Evolutionary conservation across 2,113 vertebrate species (phyloP).

Genomic region (Oxyruncus cristatus): DNA sequence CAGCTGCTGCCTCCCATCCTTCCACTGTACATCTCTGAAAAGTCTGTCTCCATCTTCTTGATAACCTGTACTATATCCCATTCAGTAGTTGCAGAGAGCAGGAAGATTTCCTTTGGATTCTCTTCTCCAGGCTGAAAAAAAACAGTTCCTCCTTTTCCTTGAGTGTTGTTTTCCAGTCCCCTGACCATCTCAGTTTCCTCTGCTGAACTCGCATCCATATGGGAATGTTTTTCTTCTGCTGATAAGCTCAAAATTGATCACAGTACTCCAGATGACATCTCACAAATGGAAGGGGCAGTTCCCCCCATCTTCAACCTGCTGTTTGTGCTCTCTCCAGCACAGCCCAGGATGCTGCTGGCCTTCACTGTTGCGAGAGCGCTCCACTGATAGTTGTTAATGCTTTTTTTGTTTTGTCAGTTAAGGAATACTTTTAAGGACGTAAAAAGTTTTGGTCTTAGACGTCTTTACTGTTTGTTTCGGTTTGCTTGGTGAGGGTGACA

Average conservation of each 20-base stretch:
- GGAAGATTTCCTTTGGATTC: not conserved
- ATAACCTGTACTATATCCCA: not conserved
- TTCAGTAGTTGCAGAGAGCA: not conserved
- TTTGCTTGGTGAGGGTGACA: not conserved
- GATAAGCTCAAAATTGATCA: not conserved
- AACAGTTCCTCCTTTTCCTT: not conserved
- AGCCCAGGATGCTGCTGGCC: not conserved
- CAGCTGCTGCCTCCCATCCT: not conserved
- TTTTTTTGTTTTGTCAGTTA: not conserved
- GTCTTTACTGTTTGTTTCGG: not conserved
- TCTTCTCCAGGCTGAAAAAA: not conserved
- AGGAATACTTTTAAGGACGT: not conserved
- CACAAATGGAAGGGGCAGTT: not conserved
- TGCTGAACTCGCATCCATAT: not conserved
- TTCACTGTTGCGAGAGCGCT: not conserved
- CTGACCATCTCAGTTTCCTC: not conserved
- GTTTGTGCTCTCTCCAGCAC: accelerated
- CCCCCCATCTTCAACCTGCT: not conserved
- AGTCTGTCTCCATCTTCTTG: not conserved
- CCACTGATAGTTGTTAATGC: not conserved
- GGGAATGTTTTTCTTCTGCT: not conserved
- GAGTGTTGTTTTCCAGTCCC: not conserved
- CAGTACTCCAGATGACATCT: not conserved
- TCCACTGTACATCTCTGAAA: not conserved
- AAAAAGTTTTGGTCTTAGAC: not conserved